phyloP scores from a whole-genome alignment of 2,797 vertebrate genomes.

The Myotis findleyi region DNA sequence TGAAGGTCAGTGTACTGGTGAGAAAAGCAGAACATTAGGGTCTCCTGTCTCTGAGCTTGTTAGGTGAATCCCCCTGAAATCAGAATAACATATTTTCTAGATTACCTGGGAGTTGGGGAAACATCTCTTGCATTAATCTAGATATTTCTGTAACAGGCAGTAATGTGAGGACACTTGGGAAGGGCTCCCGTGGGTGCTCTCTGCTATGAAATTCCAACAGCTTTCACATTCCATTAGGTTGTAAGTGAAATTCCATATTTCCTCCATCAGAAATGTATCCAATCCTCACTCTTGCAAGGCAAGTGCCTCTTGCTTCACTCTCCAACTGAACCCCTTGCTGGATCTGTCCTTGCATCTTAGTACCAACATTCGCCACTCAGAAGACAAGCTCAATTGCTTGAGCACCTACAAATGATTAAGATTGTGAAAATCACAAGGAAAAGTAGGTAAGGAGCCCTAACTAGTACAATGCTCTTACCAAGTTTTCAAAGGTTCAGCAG shows the following conservation, averaged over 20 bases:
- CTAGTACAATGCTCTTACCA: background rate
- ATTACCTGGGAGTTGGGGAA: slow-evolving; percentile 49
- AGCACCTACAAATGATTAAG: background rate
- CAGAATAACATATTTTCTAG: slow-evolving; percentile 51
- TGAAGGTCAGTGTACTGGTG: background rate
- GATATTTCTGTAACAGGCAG: background rate
- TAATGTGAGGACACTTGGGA: background rate
- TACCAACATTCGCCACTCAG: background rate
- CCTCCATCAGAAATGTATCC: background rate
- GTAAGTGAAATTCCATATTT: slow-evolving; percentile 72
- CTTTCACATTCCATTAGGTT: slow-evolving; percentile 42
- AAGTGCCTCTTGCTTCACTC: background rate
- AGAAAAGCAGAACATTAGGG: slow-evolving; percentile 19
- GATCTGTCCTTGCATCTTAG: background rate
- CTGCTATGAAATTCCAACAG: slow-evolving; percentile 13
- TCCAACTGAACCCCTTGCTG: background rate
- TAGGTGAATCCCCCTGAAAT: background rate
- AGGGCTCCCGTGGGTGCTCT: background rate
- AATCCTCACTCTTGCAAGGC: background rate
- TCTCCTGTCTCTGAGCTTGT: background rate
- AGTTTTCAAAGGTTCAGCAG: background rate
- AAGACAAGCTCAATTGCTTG: background rate
- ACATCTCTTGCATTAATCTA: background rate
- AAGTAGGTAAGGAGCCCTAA: background rate
- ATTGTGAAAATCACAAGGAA: background rate